Base-by-base conservation (phyloP, 2,888 invertebrate species). In the Hypena proboscidalis region DNA sequence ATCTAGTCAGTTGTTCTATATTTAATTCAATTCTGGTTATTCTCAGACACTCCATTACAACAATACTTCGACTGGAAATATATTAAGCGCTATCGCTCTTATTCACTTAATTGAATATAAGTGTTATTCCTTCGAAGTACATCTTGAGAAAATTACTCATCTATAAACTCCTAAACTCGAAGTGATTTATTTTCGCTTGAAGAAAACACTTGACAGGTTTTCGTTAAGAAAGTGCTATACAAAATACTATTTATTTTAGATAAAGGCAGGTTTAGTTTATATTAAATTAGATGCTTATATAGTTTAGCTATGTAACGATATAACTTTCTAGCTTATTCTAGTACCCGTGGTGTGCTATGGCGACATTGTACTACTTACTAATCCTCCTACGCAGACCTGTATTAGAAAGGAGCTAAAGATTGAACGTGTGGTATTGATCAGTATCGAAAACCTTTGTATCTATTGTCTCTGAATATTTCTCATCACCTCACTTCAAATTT, bases 381-480 rank as follows among this genome's bases (percentile, higher is more conserved):
- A 66, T 67, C 52, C 51, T 54, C 70, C 64, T 43, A 71, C 60
- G 56, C 56, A 57, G 43, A 61, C 60, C 38, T 49, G 61, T 66
- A 56, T 57, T 62, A 60, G 63, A 65, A 65, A 62, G 63, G 62
- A 65, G 54, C 43, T 55, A 47, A 61, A 61, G 54, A 66, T 58
- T 32, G 25, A 56, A 64, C 59, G 47, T 59, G 39, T 56, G 44
- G 23, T 61, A 68, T 63, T 54, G 58, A 68, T 73, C 67, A 59
- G 51, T 41, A 60, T 62, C 55, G 52, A 62, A 55, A 58, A 49
- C 50, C 62, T 58, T 68, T 72, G 61, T 68, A 55, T 56, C 62
- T 56, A 56, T 58, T 61, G 41, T 55, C 50, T 55, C 37, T 29
- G 48, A 47, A 35, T 44, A 26, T 31, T 54, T 60, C 54, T 43